Evolutionary conservation across 1,140 invertebrate species (phyloP).

Genomic region (Archivesica marissinica): DNA sequence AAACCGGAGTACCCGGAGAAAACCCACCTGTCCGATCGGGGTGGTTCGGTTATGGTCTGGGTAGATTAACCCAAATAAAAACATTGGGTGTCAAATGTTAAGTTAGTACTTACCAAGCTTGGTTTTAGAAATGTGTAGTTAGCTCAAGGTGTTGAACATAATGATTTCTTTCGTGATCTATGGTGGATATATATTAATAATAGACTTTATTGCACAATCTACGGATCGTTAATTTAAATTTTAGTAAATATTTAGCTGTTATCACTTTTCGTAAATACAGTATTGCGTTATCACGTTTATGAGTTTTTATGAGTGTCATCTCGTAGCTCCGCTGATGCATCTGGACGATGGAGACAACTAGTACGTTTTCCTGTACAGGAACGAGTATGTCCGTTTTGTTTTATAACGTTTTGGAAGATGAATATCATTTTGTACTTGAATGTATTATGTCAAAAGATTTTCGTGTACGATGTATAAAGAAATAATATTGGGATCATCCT

Average conservation of each 20-base stretch:
- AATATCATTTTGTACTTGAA: neutral
- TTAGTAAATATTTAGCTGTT: conserved; percentile 1
- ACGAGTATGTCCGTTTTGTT: neutral
- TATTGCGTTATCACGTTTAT: neutral
- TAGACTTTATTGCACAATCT: neutral
- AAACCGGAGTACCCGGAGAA: too few relatives aligned
- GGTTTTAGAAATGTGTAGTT: neutral
- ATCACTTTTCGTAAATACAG: neutral
- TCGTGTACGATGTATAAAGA: neutral
- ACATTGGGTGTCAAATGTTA: too few relatives aligned
- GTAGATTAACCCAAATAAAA: too few relatives aligned
- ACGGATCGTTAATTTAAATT: conserved; percentile 27
- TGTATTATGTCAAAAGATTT: neutral
- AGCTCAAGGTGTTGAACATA: neutral
- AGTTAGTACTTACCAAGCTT: neutral
- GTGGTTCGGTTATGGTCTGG: too few relatives aligned
- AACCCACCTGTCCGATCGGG: too few relatives aligned
- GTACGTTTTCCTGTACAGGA: neutral
- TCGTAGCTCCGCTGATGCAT: neutral
- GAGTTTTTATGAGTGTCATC: conserved; percentile 21
- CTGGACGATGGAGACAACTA: conserved; percentile 3
- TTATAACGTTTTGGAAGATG: conserved; percentile 18
- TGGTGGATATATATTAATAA: neutral
- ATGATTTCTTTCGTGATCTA: neutral
- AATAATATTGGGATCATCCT: neutral